Conservation (phyloP, 2,888 invertebrate species). For the Lasioglossum pauxillum region DNA sequence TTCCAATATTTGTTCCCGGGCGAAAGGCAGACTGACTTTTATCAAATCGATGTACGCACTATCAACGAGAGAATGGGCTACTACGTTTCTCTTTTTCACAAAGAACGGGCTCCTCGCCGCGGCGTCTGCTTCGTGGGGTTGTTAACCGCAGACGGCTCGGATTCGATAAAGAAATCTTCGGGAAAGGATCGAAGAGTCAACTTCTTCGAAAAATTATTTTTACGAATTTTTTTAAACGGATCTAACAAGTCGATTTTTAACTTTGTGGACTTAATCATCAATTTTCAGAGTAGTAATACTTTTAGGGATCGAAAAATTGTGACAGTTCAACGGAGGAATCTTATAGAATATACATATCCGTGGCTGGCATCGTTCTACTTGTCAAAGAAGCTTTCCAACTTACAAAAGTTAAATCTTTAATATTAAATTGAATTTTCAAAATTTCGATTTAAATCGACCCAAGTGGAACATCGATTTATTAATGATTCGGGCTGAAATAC, state of each 20-base stretch:
- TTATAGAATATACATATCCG: background rate
- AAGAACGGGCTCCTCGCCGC: conserved; percentile 60
- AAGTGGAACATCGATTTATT: background rate
- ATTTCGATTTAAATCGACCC: background rate
- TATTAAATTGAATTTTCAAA: too few relatives aligned
- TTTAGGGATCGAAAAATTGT: background rate
- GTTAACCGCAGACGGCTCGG: conserved; percentile 42
- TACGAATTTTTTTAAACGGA: background rate
- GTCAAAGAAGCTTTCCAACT: background rate
- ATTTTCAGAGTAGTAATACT: background rate
- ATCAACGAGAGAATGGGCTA: conserved; percentile 68
- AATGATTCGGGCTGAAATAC: background rate
- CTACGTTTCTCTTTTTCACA: conserved; percentile 54
- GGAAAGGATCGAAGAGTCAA: background rate
- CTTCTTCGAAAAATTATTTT: background rate
- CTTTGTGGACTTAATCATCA: background rate
- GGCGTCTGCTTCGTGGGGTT: conserved; percentile 52
- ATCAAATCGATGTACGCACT: conserved; percentile 66
- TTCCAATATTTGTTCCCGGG: conserved; percentile 76
- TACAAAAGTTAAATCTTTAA: background rate
- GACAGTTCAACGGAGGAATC: background rate
- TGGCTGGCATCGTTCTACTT: background rate
- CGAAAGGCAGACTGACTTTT: conserved; percentile 70
- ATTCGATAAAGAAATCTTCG: background rate
- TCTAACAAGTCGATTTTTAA: background rate